Base-by-base conservation (phyloP, 1,140 invertebrate genomes). In the Achatina immaculata region DNA sequence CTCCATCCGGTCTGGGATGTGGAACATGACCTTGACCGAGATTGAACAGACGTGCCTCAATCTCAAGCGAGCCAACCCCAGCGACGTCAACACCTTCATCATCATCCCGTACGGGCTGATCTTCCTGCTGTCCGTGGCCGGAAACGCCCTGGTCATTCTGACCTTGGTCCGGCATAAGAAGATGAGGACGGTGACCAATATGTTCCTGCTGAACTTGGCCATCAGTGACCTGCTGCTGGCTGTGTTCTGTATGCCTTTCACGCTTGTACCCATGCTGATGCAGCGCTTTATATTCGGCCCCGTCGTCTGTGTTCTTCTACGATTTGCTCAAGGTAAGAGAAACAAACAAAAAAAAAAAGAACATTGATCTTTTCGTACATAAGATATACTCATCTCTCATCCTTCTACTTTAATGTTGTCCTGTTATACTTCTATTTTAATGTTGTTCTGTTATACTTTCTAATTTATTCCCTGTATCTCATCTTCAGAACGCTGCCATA, bases 111-210 rank as follows among this genome's bases (percentile, higher is more conserved):
- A 96, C 88, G 93, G 94, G 38, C 90, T 94, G 0, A 96, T 97
- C 81, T 96, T 97, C 88, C 87, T 96, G 14, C 93, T 96, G 74
- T 94, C 95, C 0, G 93, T 96, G 71, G 92, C 95, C 1, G 96
- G 96, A 0, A 97, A 97, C 91, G 93, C 93, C 16, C 90, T 96
- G 80, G 95, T 97, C 6, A 94, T 96, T 62, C 93, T 95, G 4
- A 96, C 95, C 0, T 90, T 97, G 48, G 93, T 95, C 0, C 94
- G 95, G 85, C 95, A 96, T 89, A 94, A 95, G 85, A 92, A 95
- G 84, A 96, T 97, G 96, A 92, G 95, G 73, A 96, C 96, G 0
- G 95, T 96, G 1, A 96, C 96, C 6, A 96, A 97, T 88, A 94
- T 96, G 6, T 96, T 96, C 90, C 92, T 96, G 38, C 92, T 96